Evolutionary conservation across 1,140 invertebrate genomes (phyloP).

Genomic region (Mya arenaria): DNA sequence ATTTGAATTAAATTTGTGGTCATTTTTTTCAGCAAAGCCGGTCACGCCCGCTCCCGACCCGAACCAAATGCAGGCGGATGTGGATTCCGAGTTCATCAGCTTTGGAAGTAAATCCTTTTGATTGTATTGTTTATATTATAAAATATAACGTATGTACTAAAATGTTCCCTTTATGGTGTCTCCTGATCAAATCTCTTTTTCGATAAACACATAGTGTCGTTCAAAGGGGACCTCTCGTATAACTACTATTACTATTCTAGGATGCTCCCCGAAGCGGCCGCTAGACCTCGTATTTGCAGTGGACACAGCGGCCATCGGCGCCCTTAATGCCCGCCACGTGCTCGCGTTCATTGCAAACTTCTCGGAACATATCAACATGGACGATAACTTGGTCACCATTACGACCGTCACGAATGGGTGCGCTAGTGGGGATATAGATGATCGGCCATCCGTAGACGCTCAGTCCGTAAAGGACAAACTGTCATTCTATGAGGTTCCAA

Average conservation of each 20-base stretch:
- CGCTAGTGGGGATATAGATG: background rate
- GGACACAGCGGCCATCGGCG: conserved; percentile 34
- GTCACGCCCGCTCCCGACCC: background rate
- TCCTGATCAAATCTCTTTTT: too few species aligned
- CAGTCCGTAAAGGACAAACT: conserved; percentile 1
- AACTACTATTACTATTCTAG: background rate
- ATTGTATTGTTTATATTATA: too few species aligned
- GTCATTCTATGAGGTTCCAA: background rate
- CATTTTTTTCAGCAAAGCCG: background rate
- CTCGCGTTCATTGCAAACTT: conserved; percentile 28
- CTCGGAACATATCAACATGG: background rate
- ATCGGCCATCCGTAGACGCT: background rate
- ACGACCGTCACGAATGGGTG: conserved; percentile 21
- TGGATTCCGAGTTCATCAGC: background rate
- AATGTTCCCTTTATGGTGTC: too few species aligned
- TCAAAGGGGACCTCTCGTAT: too few species aligned
- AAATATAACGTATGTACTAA: too few species aligned
- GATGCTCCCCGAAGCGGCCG: conserved; percentile 1
- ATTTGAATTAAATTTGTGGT: too few species aligned
- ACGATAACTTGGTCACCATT: background rate
- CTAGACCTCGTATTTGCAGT: conserved; percentile 46
- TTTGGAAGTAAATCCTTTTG: background rate
- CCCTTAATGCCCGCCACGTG: conserved; percentile 17
- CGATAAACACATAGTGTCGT: too few species aligned
- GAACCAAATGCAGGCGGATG: background rate